phyloP scores from a whole-genome alignment of 2,113 vertebrate genomes.

The Dipodomys ordii region DNA sequence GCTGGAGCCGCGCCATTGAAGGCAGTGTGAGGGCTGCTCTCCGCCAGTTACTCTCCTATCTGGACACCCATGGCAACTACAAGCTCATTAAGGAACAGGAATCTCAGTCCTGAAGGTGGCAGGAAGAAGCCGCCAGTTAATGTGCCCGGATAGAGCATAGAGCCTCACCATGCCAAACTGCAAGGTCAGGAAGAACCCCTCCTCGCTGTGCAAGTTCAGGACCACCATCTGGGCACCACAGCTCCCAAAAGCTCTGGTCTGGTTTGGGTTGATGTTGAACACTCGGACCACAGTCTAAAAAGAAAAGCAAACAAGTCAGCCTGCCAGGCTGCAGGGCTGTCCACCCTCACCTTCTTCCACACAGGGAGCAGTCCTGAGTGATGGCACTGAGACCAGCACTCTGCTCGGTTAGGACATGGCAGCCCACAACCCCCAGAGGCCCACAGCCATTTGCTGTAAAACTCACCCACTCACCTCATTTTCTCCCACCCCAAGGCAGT shows the following conservation, averaged over 20 bases:
- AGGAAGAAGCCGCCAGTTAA: not conserved
- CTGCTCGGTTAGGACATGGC: not conserved
- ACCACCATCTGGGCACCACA: constrained; percentile 84
- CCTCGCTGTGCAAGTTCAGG: constrained; percentile 84
- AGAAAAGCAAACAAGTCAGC: not conserved
- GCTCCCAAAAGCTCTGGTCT: constrained; percentile 83
- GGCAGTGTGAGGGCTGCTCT: not conserved
- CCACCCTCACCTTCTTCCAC: not conserved
- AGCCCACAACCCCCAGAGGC: not conserved
- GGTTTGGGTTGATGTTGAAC: constrained; percentile 88
- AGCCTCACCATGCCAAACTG: constrained; percentile 89
- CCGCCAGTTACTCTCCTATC: no score
- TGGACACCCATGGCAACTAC: not conserved
- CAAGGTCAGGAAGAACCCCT: constrained; percentile 78
- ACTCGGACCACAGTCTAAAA: constrained; percentile 62
- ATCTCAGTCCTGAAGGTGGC: not conserved
- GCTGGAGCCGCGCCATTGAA: not conserved
- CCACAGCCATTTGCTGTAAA: not conserved
- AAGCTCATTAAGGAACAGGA: no score
- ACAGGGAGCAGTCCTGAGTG: no score
- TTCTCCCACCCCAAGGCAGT: not conserved
- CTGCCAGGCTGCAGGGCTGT: no score
- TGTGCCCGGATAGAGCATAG: rapidly evolving
- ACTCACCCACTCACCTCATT: not conserved
- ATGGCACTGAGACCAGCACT: no score